Evolutionary conservation across 2,797 vertebrate species (phyloP).

Genomic region (Coendou prehensilis): DNA sequence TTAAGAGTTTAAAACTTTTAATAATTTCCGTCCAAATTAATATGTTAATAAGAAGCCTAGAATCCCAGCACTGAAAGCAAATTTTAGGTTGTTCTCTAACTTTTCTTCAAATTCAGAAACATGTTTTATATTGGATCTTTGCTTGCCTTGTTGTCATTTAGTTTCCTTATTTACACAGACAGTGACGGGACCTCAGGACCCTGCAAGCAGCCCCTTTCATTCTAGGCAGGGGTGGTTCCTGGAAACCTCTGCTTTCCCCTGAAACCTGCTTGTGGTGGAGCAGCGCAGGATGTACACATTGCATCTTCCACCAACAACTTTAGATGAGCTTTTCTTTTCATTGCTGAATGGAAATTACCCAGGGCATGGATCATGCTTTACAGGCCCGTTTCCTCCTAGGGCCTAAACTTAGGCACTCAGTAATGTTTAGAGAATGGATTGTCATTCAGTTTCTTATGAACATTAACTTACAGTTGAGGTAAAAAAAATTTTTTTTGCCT

Average conservation of each 20-base stretch:
- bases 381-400: background rate
- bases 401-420: background rate
- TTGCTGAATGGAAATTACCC: background rate
- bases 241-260: background rate
- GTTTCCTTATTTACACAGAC: background rate
- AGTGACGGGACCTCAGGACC: background rate
- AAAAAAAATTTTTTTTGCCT: background rate
- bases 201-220: too few species aligned
- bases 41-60: constrained; percentile 23
- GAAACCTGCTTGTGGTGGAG: background rate
- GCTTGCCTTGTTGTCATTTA: background rate
- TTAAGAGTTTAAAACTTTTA: background rate
- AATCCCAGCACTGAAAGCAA: background rate
- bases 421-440: constrained; percentile 21
- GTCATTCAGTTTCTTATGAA: background rate
- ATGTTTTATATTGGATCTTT: background rate
- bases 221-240: background rate
- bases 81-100: constrained; percentile 20
- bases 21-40: background rate
- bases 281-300: background rate
- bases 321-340: background rate
- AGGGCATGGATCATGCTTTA: background rate
- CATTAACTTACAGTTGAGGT: background rate
- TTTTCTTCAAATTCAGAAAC: background rate
- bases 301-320: background rate